A percentile compares a stretch with the other conserved stretches of the same genome.
These are phyloP conservation scores for Synergus gifuensis DNA, from an alignment of 2,888 invertebrate genomes.

Conservation along the genomic window DNA sequence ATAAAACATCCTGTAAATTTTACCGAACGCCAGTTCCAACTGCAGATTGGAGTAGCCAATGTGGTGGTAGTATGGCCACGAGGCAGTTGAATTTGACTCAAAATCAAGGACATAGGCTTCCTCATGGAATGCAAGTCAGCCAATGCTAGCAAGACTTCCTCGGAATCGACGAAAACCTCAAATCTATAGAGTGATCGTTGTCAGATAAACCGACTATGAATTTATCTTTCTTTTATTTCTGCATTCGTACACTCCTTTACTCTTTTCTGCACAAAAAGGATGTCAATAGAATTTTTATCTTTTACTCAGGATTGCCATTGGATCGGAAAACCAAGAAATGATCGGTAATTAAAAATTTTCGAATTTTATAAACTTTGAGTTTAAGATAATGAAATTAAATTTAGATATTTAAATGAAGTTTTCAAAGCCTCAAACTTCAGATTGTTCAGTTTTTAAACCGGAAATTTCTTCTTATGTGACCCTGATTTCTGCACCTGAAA, in stretches of 20 bases:
- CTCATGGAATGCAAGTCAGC: slow-evolving; percentile 69
- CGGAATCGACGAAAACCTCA: slow-evolving; percentile 48
- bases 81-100: slow-evolving; percentile 72
- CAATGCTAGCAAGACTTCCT: slow-evolving; percentile 68
- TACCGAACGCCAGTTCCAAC: slow-evolving; percentile 90
- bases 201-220: not conserved
- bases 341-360: too few species aligned
- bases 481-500: not conserved
- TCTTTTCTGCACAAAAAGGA: not conserved
- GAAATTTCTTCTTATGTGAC: too few species aligned
- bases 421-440: too few species aligned
- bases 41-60: slow-evolving; percentile 93
- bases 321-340: too few species aligned
- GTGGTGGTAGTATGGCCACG: slow-evolving; percentile 73
- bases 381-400: too few species aligned
- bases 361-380: too few species aligned
- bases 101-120: slow-evolving; percentile 69
- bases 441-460: too few species aligned
- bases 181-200: slow-evolving; percentile 47
- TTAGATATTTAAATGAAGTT: too few species aligned
- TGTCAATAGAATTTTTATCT: not conserved
- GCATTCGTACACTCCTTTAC: not conserved
- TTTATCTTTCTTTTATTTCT: slow-evolving; percentile 25
- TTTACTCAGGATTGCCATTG: not conserved
- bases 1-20: slow-evolving; percentile 95